Base-by-base conservation (phyloP, 2,113 vertebrate species). In the Pristiophorus japonicus region DNA sequence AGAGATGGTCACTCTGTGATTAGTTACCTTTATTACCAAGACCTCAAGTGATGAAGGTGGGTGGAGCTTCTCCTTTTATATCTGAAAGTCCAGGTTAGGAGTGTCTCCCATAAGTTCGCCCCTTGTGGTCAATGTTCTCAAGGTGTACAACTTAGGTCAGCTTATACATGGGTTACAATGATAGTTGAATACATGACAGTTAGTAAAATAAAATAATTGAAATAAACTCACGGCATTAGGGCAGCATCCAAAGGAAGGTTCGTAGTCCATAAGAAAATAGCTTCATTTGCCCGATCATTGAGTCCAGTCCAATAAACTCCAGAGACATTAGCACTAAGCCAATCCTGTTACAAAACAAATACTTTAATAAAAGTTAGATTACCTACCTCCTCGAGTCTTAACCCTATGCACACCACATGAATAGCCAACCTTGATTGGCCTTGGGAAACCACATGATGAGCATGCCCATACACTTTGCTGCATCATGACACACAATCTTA, bases 241-340 rank as follows among this genome's bases (percentile, higher is more conserved):
- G 0, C 24, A 47, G 42, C 63, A 42, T 3, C 27, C 92, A 94
- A 27, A 70, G 63, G 8, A 27, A 27, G 4, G 47, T 94, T 70
- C 1, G 65, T 94, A 47, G 92, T 94, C 92, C 92, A 94, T 3
- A 47, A 65, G 62, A 94, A 94, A 94, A 47, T 65, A 67, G 92
- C 47, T 94, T 94, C 92, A 45, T 2, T 27, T 45, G 7, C 24
- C n/a, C 65, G 92, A 94, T 94, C 92, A 70, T 94, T 94, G 92
- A 94, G 92, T 94, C 92, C 92, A 94, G 92, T 94, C 92, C 92
- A 94, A 70, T 67, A 70, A 6, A 66, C 12, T 45, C 63, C 92
- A 47, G 62, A 3, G 24, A 30, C 20, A 27, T 27, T n/a, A 67
- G 38, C 4, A 14, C 20, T 47, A 66, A 94, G 65, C 92, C 92